Evolutionary conservation across 2,888 invertebrate genomes (phyloP), one percentile per base, ranked within the genome.

Genomic region (Acanthosoma haemorrhoidale): DNA sequence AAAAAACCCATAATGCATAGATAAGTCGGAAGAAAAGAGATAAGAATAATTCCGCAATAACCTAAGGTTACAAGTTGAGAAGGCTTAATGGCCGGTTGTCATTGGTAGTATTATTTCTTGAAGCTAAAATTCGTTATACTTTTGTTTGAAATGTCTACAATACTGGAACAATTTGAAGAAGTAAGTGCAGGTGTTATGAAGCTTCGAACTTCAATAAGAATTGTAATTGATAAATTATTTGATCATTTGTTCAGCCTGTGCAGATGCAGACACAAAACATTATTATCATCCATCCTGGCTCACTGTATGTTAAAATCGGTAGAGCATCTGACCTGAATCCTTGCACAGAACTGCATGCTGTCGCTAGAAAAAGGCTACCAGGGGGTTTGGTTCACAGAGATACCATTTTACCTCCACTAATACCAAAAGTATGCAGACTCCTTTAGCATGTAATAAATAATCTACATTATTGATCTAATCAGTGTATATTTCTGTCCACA

Each of bases 271-370:
- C 91, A 0, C 89, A 91, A 76, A 88, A 89, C 72, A 90, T 93
- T 43, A 89, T 97, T 71, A 89, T 96, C n/a, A 94, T 96, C 69
- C 96, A 96, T 78, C 96, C 96, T 18, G 96, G 96, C 6, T 96
- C 96, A 0, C 85, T 91, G 60, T 89, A 93, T 79, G 84, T 96
- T 25, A 84, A 95, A 73, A 91, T 96, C 78, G 96, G 96, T 0
- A 82, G 93, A 76, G 95, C 96, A 1, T 93, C 94, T 0, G 96
- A 96, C 80, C 82, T 93, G 3, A 86, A 91, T 78, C 96, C 96
- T 9, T 85, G 90, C 69, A 90, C 89, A 38, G 84, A 95, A 70
- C 83, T 95, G 1, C 95, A 96, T 81, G 93, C 91, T 59, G 86
- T 94, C 70, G 94, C 93, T 0, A 85, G 93, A 71, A 86, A 85